Percentiles rank a stretch among this genome's conserved stretches.
phyloP scores from a whole-genome alignment of 2,888 invertebrate genomes.

The Cyclophora albipunctata region DNA sequence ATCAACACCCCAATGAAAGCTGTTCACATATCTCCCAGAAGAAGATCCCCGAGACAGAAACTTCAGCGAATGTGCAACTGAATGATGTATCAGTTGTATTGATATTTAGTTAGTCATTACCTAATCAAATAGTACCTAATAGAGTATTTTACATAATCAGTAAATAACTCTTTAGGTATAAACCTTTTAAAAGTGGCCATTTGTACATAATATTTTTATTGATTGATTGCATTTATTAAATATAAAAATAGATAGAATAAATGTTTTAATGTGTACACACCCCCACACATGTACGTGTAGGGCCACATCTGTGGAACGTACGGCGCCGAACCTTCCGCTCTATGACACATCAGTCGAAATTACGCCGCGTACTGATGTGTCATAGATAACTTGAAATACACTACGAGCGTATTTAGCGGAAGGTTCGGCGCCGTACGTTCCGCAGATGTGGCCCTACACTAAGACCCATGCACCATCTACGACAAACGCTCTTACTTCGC shows the following conservation, averaged over 20 bases:
- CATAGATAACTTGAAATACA: no score
- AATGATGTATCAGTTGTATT: conserved; percentile 14
- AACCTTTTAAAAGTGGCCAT: conserved; percentile 38
- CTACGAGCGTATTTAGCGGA: no score
- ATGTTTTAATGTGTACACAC: neutral
- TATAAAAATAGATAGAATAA: neutral
- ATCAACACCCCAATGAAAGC: conserved; percentile 76
- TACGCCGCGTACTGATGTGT: no score
- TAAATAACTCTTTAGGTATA: neutral
- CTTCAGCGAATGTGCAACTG: conserved; percentile 27
- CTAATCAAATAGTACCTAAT: conserved; percentile 16
- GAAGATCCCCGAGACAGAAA: conserved; percentile 60
- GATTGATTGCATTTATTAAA: conserved; percentile 9
- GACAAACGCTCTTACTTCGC: no score
- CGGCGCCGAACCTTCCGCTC: no score
- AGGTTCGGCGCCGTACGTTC: no score
- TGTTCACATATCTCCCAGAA: conserved; percentile 59
- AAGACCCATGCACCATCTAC: no score
- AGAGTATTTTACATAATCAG: neutral
- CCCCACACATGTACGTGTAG: neutral
- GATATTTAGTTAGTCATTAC: conserved; percentile 12
- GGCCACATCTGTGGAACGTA: no score
- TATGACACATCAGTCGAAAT: no score
- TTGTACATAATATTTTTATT: conserved; percentile 40
- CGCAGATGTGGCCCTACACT: no score